Evolutionary conservation across 2,113 vertebrate species (phyloP), one percentile per base, ranked within the genome.

Genomic region (Lucifuga dentata): DNA sequence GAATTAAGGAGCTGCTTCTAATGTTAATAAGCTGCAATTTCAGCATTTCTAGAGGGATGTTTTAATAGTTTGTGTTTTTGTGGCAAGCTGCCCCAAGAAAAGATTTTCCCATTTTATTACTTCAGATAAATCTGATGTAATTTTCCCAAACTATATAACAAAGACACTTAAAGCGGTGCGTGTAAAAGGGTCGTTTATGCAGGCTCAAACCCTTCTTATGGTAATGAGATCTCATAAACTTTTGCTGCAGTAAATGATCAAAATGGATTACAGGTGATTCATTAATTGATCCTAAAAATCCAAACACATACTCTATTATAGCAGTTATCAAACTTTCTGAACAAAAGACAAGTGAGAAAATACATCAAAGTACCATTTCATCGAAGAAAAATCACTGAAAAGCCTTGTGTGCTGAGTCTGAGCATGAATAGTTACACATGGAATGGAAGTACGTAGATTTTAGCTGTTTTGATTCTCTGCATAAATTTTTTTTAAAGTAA

Each of bases 61-160:
- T 90, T 88, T 90, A 88, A 92, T 88, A 88, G 88, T 82, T 29
- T 76, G 76, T 88, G 84, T 91, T 90, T 89, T 72, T 49, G 76
- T 88, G 86, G 89, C 84, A 66, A 7, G 36, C 53, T 73, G 88
- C 88, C 83, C 84, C 67, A 16, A 75, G 83, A 86, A 86, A 88
- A 86, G 89, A 86, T 84, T 84, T 89, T 79, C 75, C 60, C 40
- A 32, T 82, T 91, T 91, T 91, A 90, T 89, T 86, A 76, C 86
- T 80, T 80, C 73, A 92, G 90, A 92, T 91, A 88, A 91, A 87
- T 88, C 85, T 72, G 69, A 80, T 52, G 69, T 82, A 79, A 86
- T 89, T 89, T 89, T 74, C 73, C 62, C 29, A 84, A 87, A 88
- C 75, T 71, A 60, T 69, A 81, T 81, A 76, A 83, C 78, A 88